Conservation (phyloP, 2,888 invertebrate species). For the Agriotes lineatus region DNA sequence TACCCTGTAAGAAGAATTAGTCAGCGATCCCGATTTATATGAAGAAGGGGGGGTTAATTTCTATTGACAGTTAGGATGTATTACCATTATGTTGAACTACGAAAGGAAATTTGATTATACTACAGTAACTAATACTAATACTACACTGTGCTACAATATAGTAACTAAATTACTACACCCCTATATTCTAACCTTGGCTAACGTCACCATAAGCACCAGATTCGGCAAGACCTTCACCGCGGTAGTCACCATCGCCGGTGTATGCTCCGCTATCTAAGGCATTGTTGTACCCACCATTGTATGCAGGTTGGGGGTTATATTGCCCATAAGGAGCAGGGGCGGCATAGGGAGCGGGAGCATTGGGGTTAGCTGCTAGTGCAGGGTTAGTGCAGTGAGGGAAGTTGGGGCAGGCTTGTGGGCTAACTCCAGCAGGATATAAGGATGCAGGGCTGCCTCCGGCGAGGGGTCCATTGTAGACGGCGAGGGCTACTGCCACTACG, state of each 20-base stretch:
- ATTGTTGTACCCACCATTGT: slow-evolving; percentile 53
- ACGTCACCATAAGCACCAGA: slow-evolving; percentile 61
- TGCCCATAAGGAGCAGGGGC: slow-evolving; percentile 48
- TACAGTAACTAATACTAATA: too few species aligned
- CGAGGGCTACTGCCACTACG: slow-evolving; percentile 57
- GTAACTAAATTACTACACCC: slow-evolving; percentile 3
- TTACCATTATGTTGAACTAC: too few species aligned
- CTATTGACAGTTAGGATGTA: too few species aligned
- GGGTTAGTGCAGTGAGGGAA: slow-evolving; percentile 65
- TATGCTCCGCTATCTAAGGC: slow-evolving; percentile 61
- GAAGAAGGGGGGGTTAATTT: too few species aligned
- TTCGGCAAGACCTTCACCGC: slow-evolving; percentile 65
- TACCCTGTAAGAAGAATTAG: too few species aligned
- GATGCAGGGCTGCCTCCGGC: slow-evolving; percentile 64
- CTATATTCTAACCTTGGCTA: slow-evolving; percentile 46
- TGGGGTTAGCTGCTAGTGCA: slow-evolving; percentile 61
- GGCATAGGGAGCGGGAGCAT: slow-evolving; percentile 44
- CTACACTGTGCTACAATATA: too few species aligned
- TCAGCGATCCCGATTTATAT: too few species aligned
- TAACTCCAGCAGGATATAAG: slow-evolving; percentile 64
- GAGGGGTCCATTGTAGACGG: slow-evolving; percentile 63
- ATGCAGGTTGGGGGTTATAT: slow-evolving; percentile 39
- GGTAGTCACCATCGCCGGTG: slow-evolving; percentile 64
- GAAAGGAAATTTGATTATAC: too few species aligned
- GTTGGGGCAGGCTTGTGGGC: slow-evolving; percentile 65